These are phyloP conservation scores for Cheilosia scutellata DNA, from an alignment of 2,888 invertebrate species.

Conservation along the genomic window DNA sequence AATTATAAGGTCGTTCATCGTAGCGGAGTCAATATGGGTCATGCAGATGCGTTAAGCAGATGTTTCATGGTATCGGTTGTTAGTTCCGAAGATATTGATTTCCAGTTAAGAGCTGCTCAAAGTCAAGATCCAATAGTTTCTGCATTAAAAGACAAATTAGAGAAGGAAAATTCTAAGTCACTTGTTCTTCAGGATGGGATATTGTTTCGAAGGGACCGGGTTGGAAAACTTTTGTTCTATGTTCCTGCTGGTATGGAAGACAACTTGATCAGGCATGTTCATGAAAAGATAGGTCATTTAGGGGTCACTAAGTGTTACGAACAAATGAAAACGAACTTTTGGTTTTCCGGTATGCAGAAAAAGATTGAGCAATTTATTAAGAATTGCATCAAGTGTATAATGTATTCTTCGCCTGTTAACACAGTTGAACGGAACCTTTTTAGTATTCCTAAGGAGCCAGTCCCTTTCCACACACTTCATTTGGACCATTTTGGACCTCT, in stretches of 20 bases:
- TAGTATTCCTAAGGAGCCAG: slow-evolving; percentile 6
- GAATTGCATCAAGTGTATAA: slow-evolving; percentile 81
- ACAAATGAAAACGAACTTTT: slow-evolving; percentile 78
- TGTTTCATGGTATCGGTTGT: slow-evolving; percentile 3
- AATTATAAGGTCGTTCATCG: slow-evolving; percentile 79
- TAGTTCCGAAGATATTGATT: slow-evolving; percentile 21
- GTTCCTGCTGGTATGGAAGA: too few relatives aligned
- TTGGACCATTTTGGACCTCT: slow-evolving; percentile 15
- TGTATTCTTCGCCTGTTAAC: slow-evolving; percentile 78
- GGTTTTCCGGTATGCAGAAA: slow-evolving; percentile 81
- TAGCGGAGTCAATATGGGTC: slow-evolving; percentile 79
- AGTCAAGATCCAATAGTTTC: background rate
- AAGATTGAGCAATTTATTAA: slow-evolving; percentile 81
- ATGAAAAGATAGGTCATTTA: slow-evolving; percentile 30
- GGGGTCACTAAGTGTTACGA: slow-evolving; percentile 40
- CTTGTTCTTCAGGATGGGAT: slow-evolving; percentile 18
- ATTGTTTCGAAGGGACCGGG: background rate
- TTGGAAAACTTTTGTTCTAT: too few relatives aligned
- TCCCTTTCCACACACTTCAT: slow-evolving; percentile 16
- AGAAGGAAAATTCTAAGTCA: background rate
- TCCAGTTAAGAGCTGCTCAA: slow-evolving; percentile 13
- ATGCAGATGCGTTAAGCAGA: slow-evolving; percentile 65
- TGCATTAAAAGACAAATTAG: slow-evolving; percentile 11
- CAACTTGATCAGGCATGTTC: slow-evolving; percentile 6
- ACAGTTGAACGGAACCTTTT: background rate